Percentiles rank a stretch among this genome's conserved stretches.
These are phyloP conservation scores for Microplitis manilae DNA, from an alignment of 2,888 invertebrate genomes.

Conservation along the genomic window DNA sequence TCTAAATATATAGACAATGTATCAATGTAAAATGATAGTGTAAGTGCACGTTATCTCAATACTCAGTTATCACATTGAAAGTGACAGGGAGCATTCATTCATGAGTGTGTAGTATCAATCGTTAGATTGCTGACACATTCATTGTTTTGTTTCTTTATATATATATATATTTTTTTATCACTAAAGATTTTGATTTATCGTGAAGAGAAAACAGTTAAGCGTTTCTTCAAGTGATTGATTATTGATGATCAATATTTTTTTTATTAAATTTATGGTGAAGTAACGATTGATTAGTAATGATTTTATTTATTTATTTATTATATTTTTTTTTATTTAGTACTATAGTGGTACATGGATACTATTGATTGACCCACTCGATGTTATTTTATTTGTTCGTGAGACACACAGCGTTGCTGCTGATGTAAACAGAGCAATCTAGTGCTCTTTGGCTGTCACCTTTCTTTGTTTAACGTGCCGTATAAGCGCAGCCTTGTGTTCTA, in stretches of 20 bases:
- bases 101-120: constrained; percentile 29
- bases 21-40: constrained; percentile 22
- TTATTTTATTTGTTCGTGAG: constrained; percentile 23
- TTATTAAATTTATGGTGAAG: background rate
- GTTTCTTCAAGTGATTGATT: background rate
- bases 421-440: constrained; percentile 32
- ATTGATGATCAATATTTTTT: background rate
- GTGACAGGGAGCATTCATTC: constrained; percentile 27
- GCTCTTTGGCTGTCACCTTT: constrained; percentile 29
- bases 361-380: constrained; percentile 32
- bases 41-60: constrained; percentile 26
- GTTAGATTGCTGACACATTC: constrained; percentile 17
- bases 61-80: constrained; percentile 31
- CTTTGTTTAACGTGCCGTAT: constrained; percentile 27
- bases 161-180: background rate
- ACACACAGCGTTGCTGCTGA: constrained; percentile 7
- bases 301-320: constrained; percentile 14
- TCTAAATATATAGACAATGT: constrained; percentile 4
- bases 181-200: background rate
- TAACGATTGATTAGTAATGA: background rate
- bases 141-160: constrained; percentile 18
- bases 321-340: background rate
- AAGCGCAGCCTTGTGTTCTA: constrained; percentile 24
- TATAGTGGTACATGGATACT: constrained; percentile 10
- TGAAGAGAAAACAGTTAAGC: background rate